Evolutionary conservation across 2,888 invertebrate genomes (phyloP).

Genomic region (Fragum sueziense): DNA sequence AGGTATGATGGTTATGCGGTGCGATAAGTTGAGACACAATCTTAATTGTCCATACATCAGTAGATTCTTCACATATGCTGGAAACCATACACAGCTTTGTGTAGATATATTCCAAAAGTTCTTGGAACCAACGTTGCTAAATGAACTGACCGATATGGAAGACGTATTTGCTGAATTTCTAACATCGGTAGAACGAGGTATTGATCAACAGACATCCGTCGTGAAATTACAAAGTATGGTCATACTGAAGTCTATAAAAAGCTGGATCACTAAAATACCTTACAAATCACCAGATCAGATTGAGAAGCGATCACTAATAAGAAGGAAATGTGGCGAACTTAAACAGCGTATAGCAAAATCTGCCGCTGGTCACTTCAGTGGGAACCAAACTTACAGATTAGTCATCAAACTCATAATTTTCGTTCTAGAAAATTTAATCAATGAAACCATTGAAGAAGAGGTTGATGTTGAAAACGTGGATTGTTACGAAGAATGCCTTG

Average conservation of each 20-base stretch:
- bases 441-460: not conserved
- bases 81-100: too few relatives aligned
- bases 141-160: not conserved
- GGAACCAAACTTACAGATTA: not conserved
- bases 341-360: not conserved
- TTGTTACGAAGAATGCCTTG: not conserved
- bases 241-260: not conserved
- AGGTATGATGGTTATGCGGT: slow-evolving; percentile 1
- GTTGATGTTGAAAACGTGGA: not conserved
- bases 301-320: not conserved
- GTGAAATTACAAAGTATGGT: not conserved
- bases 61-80: not conserved
- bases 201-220: not conserved
- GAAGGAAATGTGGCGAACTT: not conserved
- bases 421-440: not conserved
- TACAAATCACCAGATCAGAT: not conserved
- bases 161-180: not conserved
- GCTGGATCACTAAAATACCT: slow-evolving; percentile 1
- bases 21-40: not conserved
- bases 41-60: not conserved
- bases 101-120: not conserved
- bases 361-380: not conserved
- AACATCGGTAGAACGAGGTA: not conserved
- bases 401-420: not conserved
- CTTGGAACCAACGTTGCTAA: not conserved